Base-by-base conservation (phyloP, 1,140 invertebrate species). In the Paralvinella palmiformis region DNA sequence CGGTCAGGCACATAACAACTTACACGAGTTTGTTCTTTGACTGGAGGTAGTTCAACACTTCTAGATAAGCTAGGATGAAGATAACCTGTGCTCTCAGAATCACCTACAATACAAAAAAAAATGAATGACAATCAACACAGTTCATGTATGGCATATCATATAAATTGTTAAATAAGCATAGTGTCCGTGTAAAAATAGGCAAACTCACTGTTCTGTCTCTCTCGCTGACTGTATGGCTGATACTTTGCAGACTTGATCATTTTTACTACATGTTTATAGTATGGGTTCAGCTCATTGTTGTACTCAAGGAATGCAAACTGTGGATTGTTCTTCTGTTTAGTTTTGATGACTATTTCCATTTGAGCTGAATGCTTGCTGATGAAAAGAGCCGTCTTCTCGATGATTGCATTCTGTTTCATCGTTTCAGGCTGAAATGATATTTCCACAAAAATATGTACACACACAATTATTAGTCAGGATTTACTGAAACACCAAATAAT, bases 301-400 rank as follows among this genome's bases (percentile, higher is more conserved):
- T 91, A 91, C 44, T 90, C 89, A 22, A 99, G 83, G 81, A 99
- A 99, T 56, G 89, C 84, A 83, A 99, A 99, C 79, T 95, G 91
- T 1, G 88, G 84, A 83, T 98, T 99, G 69, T 89, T 88, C 0
- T 90, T 85, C 79, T 99, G 96, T 80, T 98, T 98, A 7, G 94
- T 91, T 83, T 97, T 98, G 61, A 99, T 88, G 0, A 98, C 84
- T 59, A 99, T 96, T 83, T 99, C 96, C 94, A 98, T 97, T 83
- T 99, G 96, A 33, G 87, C 84, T 0, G 95, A 96, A 78, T 98
- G 94, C 48, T 86, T 84, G 64, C 90, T 89, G 67, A 99, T 92
- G 82, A 98, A 98, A 56, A 87, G 82, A 0, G 96, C 94, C 0
- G 96, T 99, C 82, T 95, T 97, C 75, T 96, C 92, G 73, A 99